Conservation (phyloP, 2,797 vertebrate species). For the Dallia pectoralis region DNA sequence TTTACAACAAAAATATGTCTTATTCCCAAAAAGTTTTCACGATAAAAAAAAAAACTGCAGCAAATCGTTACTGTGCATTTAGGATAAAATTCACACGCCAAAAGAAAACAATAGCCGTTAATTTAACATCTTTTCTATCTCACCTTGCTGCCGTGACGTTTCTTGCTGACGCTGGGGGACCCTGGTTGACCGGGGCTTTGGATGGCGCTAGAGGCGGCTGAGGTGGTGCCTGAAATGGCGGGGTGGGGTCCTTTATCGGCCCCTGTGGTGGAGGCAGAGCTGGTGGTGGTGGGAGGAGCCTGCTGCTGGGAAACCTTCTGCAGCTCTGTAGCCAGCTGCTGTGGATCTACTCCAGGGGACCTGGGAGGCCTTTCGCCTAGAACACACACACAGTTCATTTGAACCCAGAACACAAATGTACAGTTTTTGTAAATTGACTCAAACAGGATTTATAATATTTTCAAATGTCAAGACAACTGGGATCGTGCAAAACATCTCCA, state of each 20-base stretch:
- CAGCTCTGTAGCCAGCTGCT: slow-evolving; percentile 92
- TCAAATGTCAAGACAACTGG: no score
- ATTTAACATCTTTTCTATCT: slow-evolving; percentile 12
- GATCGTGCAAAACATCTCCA: no score
- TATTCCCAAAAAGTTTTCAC: no score
- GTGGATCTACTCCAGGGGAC: slow-evolving; percentile 94
- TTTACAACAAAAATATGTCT: no score
- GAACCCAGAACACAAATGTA: no score
- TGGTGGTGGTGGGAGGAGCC: slow-evolving; percentile 68
- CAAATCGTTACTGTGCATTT: no score
- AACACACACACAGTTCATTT: slow-evolving; percentile 22
- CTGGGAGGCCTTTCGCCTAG: slow-evolving; percentile 87
- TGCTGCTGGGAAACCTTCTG: slow-evolving; percentile 96
- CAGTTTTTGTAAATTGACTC: no score
- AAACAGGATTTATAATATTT: no score
- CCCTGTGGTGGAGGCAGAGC: slow-evolving; percentile 61
- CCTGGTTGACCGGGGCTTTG: slow-evolving; percentile 93
- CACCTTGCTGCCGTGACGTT: slow-evolving; percentile 85
- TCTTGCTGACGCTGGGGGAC: slow-evolving; percentile 94
- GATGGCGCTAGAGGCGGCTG: slow-evolving; percentile 83
- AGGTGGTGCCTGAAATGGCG: slow-evolving; percentile 79
- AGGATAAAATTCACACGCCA: no score
- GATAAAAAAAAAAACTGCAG: no score
- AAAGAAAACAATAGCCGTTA: no score
- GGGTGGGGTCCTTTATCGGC: slow-evolving; percentile 75